Evolutionary conservation across 2,888 invertebrate genomes (phyloP), one percentile per base, ranked within the genome.

Genomic region (Nowickia ferox): DNA sequence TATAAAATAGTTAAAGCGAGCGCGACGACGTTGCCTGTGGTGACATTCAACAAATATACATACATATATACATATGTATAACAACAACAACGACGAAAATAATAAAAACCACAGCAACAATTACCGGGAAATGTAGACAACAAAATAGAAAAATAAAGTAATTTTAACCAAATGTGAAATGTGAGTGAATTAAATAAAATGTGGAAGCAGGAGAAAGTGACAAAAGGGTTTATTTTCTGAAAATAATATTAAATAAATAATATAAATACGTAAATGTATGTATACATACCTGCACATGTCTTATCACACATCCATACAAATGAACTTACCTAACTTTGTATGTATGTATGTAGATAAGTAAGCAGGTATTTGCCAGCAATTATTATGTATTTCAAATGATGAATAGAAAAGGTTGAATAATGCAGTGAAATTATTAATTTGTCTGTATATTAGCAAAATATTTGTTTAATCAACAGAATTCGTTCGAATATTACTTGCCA

Each of bases 1-100:
- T 46, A 22, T 42, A 51, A 10, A 40, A 30, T 57, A 53, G 44
- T 55, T 69, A 59, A 68, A 48, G 19, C 42, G 22, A 72, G 48
- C 42, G 46, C 59, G 5, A 53, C 59, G 5, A 59, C 63, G 83
- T 86, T 83, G 86, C 79, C 77, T 79, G 86, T 86, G 74, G 79
- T 82, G 82, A 86, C 85, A 86, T 86, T 86, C 82, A 86, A 83
- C 78, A 86, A 86, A 86, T 78, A 84, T 15, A 44, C 55, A 61
- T 6, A 30, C 30, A 6, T 30, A 6, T 2, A 30, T 30, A 30
- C 2, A 79, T 53, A 19, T 53, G 19, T 53, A 11, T 61, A 63
- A 57, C 9, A 74, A 61, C 63, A 71, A 66, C 65, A 80, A 69
- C 22, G 22, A 19, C 19, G 59, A 79, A 65, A 66, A 74, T n/a